Evolutionary conservation across 2,797 vertebrate genomes (phyloP).

Genomic region (Hypotaenidia okinawae): DNA sequence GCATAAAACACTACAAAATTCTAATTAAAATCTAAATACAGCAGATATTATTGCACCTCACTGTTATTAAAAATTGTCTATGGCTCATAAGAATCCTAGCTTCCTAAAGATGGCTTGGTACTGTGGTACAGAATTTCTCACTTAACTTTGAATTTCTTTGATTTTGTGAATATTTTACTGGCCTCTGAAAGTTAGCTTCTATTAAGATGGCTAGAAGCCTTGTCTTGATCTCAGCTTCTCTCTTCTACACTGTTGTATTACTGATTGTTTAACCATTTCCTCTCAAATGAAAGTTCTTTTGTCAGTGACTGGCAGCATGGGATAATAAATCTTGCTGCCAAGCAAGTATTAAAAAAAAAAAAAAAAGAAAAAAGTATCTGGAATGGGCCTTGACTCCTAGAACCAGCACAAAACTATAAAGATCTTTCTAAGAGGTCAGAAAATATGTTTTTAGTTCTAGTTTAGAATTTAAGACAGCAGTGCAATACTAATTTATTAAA

Average conservation of each 20-base stretch:
- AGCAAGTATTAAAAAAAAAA: neutral
- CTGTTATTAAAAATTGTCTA: neutral
- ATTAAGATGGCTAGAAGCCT: neutral
- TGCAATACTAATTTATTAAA: neutral
- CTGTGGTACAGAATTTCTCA: neutral
- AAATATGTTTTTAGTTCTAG: neutral
- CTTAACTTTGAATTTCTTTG: constrained; percentile 6
- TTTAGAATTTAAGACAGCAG: neutral
- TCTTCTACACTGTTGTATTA: neutral
- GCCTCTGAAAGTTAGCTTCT: neutral
- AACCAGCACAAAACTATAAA: neutral
- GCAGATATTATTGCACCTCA: neutral
- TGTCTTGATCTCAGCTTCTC: neutral
- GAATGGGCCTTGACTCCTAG: neutral
- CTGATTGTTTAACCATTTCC: neutral
- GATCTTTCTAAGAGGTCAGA: neutral
- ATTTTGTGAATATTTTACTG: neutral
- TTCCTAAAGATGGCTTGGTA: neutral
- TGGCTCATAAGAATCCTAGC: neutral
- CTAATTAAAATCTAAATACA: neutral
- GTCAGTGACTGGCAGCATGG: neutral
- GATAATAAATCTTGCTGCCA: neutral
- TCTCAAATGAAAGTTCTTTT: neutral
- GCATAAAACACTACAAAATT: neutral
- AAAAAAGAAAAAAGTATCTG: neutral